Base-by-base conservation (phyloP, 2,888 invertebrate genomes). In the Serripes groenlandicus region DNA sequence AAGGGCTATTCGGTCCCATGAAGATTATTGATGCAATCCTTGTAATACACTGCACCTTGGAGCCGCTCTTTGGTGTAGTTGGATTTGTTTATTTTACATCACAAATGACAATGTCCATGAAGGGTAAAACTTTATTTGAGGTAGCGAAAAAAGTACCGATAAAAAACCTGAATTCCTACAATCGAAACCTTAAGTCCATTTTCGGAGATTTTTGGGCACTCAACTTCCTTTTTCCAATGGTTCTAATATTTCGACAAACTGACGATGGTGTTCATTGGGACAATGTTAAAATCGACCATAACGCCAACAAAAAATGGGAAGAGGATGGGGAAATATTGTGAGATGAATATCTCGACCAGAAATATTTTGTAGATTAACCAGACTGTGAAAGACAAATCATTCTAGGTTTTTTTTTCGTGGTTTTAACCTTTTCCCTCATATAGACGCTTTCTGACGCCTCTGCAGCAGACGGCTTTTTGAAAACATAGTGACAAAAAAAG, bases 121-220 rank as follows among this genome's bases (percentile, higher is more conserved):
- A 78, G 52, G 90, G 90, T 1, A 83, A 89, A 69, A 91, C 90
- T 3, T 78, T 90, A 58, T 86, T 87, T 64, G 91, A 91, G 73
- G 66, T 90, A 0, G 78, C 86, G 9, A 90, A 89, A 75, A 75
- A 86, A 34, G 84, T 86, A 11, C 84, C 86, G 15, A 75, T 90
- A n/a, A 82, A 78, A 72, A 87, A 80, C 49, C 85, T 81, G 21
- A 84, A 83, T 35, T 80, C 78, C 11, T 21, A 85, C 21, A 79
- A 77, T 30, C 76, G 87, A 60, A 91, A 91, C 71, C 58, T 91
- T n/a, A 81, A 79, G 52, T 89, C 90, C 11, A 90, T 91, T 21
- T 92, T 92, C 69, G 92, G 92, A 3, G 90, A 91, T 66, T 91
- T 88, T 73, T 92, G 92, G 91, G 58, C 66, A 26, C 34, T 91